Evolutionary conservation across 2,888 invertebrate species (phyloP).

Genomic region (Xanthorhoe spadicearia): DNA sequence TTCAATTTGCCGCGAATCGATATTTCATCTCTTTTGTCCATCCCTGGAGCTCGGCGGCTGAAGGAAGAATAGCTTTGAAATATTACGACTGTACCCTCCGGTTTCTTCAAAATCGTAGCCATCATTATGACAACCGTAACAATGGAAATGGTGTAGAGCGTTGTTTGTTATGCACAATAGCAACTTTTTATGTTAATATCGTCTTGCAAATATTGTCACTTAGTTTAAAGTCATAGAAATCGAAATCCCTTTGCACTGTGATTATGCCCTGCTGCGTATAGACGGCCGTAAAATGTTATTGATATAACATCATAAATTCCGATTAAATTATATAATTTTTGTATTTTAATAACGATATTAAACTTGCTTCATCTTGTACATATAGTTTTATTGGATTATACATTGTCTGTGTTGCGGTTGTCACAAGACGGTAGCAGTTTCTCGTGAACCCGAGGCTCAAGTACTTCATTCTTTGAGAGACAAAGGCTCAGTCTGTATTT

Average conservation of each 20-base stretch:
- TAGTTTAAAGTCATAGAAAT: not conserved
- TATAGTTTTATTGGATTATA: not conserved
- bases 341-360: too few species aligned
- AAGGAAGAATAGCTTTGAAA: constrained; percentile 44
- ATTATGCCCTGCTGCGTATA: too few species aligned
- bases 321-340: too few species aligned
- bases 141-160: not conserved
- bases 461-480: constrained; percentile 29
- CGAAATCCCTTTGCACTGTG: not conserved
- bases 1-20: constrained; percentile 46
- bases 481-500: constrained; percentile 37
- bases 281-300: too few species aligned
- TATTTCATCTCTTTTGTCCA: constrained; percentile 51
- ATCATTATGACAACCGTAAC: not conserved
- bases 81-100: constrained; percentile 26
- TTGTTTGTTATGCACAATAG: not conserved
- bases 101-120: not conserved
- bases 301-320: too few species aligned
- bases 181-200: not conserved
- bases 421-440: not conserved
- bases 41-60: constrained; percentile 26
- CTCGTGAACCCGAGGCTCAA: not conserved
- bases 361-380: too few species aligned
- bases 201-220: not conserved
- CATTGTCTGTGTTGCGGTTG: not conserved